These are phyloP conservation scores for Mya arenaria DNA, from an alignment of 1,140 invertebrate genomes.

Conservation along the genomic window DNA sequence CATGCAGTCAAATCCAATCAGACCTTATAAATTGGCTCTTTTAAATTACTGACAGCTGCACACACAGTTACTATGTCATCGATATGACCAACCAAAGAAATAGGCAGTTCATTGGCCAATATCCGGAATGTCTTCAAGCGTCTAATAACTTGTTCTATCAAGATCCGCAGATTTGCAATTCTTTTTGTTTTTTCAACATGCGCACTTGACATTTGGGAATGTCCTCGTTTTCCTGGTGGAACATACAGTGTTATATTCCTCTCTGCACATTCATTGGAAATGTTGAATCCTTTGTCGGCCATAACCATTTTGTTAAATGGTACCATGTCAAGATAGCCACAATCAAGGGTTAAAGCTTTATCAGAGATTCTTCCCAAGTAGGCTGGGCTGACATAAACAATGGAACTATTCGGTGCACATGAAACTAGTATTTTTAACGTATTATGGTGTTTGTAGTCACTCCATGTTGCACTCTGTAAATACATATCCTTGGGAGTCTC, in stretches of 20 bases:
- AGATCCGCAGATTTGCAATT: slow-evolving; percentile 30
- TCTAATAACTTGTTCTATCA: slow-evolving; percentile 40
- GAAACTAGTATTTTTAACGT: slow-evolving; percentile 27
- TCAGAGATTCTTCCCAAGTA: slow-evolving; percentile 26
- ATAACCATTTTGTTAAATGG: slow-evolving; percentile 33
- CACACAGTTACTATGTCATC: slow-evolving; percentile 23
- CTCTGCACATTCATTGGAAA: slow-evolving; percentile 16
- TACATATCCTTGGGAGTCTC: slow-evolving; percentile 31
- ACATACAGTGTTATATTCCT: slow-evolving; percentile 27
- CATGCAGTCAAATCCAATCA: too few species aligned
- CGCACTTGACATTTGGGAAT: slow-evolving; percentile 32
- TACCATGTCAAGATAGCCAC: slow-evolving; percentile 25
- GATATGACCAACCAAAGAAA: slow-evolving; percentile 11
- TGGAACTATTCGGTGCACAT: slow-evolving; percentile 38
- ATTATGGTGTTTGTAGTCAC: slow-evolving; percentile 53
- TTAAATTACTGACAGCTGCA: slow-evolving; percentile 12
- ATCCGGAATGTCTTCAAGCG: slow-evolving; percentile 46
- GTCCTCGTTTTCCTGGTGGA: slow-evolving; percentile 31
- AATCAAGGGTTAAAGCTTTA: slow-evolving; percentile 36
- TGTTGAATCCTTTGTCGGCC: slow-evolving; percentile 51
- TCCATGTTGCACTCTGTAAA: slow-evolving; percentile 39
- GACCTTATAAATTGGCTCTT: too few species aligned
- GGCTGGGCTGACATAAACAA: slow-evolving; percentile 18
- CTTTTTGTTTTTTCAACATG: slow-evolving; percentile 37
- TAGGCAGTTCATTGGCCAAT: slow-evolving; percentile 15